Evolutionary conservation across 2,797 vertebrate genomes (phyloP).

Genomic region (Astyanax mexicanus): DNA sequence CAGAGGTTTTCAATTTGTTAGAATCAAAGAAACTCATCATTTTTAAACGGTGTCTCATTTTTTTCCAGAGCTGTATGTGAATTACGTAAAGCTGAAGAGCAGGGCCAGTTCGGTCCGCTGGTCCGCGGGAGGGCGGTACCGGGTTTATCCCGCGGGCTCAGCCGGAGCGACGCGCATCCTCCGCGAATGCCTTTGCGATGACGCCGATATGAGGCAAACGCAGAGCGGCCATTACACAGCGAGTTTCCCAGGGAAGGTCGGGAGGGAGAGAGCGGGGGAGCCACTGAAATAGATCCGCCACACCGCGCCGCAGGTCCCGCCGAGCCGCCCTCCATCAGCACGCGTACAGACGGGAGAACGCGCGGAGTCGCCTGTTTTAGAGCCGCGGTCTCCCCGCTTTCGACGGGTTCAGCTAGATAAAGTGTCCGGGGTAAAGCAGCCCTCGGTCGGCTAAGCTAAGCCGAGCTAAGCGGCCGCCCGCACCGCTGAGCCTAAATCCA

Average conservation of each 20-base stretch:
- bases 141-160: not conserved
- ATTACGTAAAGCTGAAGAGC: no score
- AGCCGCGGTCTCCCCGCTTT: not conserved
- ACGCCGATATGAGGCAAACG: conserved; percentile 56
- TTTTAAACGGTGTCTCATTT: no score
- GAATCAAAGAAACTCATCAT: no score
- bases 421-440: not conserved
- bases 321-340: not conserved
- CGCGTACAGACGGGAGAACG: not conserved
- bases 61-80: no score
- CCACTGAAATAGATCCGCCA: conserved; percentile 21
- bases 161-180: conserved; percentile 15
- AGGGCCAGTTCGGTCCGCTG: conserved; percentile 43
- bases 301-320: not conserved
- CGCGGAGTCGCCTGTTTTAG: not conserved
- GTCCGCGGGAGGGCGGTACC: conserved; percentile 52
- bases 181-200: conserved; percentile 54
- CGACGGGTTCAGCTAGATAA: not conserved
- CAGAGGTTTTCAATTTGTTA: no score
- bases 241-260: conserved; percentile 66
- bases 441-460: conserved; percentile 20
- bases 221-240: conserved; percentile 68
- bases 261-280: conserved; percentile 44
- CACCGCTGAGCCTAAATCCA: conserved; percentile 36
- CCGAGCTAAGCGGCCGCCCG: conserved; percentile 14